Evolutionary conservation across 2,888 invertebrate genomes (phyloP).

Genomic region (Anaspis maculata): DNA sequence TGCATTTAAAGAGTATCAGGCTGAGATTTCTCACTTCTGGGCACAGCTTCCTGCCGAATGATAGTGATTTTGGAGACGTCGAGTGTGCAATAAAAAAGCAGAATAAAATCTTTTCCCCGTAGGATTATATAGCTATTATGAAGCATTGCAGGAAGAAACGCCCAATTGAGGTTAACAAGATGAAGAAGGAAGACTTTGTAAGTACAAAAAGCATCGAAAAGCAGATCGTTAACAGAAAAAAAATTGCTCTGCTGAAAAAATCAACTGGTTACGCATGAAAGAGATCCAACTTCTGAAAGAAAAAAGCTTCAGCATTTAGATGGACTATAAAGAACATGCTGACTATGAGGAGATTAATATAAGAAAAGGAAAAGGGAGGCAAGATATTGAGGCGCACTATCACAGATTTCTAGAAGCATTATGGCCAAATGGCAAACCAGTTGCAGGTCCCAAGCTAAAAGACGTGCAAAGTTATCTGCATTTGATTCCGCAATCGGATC

Average conservation of each 20-base stretch:
- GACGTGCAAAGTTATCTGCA: neutral
- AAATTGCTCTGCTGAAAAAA: neutral
- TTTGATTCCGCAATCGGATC: too few species aligned
- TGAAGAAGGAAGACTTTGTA: constrained; percentile 14
- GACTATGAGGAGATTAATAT: neutral
- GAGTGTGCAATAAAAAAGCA: constrained; percentile 19
- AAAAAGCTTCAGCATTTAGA: neutral
- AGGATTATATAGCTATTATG: constrained; percentile 8
- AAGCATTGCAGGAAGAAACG: constrained; percentile 16
- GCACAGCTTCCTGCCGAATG: constrained; percentile 16
- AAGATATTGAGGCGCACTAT: too few species aligned
- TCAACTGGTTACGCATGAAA: neutral
- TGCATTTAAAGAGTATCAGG: neutral
- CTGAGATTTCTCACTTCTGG: neutral
- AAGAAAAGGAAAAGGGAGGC: neutral
- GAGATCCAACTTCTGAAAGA: neutral
- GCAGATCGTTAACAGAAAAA: constrained; percentile 14
- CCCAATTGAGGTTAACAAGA: constrained; percentile 9
- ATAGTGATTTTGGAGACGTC: constrained; percentile 21
- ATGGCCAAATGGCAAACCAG: neutral
- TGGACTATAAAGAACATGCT: neutral
- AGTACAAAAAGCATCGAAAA: constrained; percentile 13
- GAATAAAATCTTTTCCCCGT: constrained; percentile 16
- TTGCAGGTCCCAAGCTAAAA: neutral
- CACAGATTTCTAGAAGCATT: neutral